These are phyloP conservation scores for Liposcelis brunnea DNA, from an alignment of 2,888 invertebrate species.

Conservation along the genomic window DNA sequence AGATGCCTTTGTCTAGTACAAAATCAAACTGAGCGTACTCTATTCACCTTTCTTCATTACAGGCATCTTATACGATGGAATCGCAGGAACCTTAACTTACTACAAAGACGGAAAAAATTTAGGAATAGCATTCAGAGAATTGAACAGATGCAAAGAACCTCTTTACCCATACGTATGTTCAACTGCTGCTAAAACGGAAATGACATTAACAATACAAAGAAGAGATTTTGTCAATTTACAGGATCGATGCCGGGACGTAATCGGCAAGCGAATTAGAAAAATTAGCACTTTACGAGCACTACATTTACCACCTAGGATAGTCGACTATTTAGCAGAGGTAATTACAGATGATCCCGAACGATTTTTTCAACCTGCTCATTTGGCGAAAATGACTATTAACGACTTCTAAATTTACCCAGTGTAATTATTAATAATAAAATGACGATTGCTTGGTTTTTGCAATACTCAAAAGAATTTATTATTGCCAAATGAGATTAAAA, in stretches of 20 bases:
- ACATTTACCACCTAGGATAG: background rate
- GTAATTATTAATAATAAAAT: too few relatives aligned
- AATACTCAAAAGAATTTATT: too few relatives aligned
- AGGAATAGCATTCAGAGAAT: constrained; percentile 50
- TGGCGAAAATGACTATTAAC: background rate
- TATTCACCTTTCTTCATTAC: too few relatives aligned
- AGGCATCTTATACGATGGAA: constrained; percentile 42
- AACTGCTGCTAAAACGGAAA: constrained; percentile 57
- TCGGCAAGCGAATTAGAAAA: constrained; percentile 19
- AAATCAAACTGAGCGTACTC: too few relatives aligned
- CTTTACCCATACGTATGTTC: constrained; percentile 52
- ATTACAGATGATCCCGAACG: background rate
- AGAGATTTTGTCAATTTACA: constrained; percentile 48
- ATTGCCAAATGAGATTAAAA: too few relatives aligned
- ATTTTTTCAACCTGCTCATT: background rate
- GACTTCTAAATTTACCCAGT: too few relatives aligned
- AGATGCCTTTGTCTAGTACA: too few relatives aligned
- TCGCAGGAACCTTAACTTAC: constrained; percentile 48
- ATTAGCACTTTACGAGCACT: background rate
- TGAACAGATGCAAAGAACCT: constrained; percentile 41
- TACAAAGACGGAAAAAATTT: constrained; percentile 50
- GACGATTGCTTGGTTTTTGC: too few relatives aligned
- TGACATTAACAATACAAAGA: constrained; percentile 40
- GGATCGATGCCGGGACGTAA: constrained; percentile 45
- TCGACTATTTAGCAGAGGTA: background rate